These are phyloP conservation scores for Carassius gibelio DNA, from an alignment of 2,113 vertebrate species.

Conservation along the genomic window DNA sequence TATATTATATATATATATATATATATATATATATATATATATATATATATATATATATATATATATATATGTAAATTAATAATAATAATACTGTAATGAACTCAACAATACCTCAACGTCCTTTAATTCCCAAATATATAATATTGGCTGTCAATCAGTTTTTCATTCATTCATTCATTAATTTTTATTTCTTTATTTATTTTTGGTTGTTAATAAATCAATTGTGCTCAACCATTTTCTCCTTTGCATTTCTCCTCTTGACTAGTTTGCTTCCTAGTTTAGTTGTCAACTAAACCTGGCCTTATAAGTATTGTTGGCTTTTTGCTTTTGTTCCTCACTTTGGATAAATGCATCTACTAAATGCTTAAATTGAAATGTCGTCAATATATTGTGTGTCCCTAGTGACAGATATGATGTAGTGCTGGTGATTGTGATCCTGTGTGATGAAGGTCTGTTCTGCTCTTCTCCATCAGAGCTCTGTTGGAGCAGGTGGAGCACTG, in stretches of 20 bases:
- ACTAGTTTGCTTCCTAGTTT: neutral
- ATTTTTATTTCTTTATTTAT: too few species aligned
- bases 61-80: too few species aligned
- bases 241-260: neutral
- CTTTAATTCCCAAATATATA: too few species aligned
- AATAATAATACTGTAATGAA: too few species aligned
- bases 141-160: too few species aligned
- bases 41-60: too few species aligned
- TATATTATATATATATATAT: too few species aligned
- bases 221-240: neutral
- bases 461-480: slow-evolving; percentile 79
- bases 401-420: neutral
- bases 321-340: neutral
- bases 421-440: neutral
- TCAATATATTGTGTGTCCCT: neutral
- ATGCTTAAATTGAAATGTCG: neutral
- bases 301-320: neutral
- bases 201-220: too few species aligned
- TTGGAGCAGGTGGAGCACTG: slow-evolving; percentile 97
- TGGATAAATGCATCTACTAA: neutral
- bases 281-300: neutral
- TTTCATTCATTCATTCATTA: too few species aligned
- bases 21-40: too few species aligned
- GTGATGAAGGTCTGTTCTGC: neutral
- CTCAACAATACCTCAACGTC: too few species aligned